Percentiles rank a stretch among this genome's conserved stretches.
phyloP scores from a whole-genome alignment of 2,888 invertebrate species.

The Orchesella flavescens region DNA sequence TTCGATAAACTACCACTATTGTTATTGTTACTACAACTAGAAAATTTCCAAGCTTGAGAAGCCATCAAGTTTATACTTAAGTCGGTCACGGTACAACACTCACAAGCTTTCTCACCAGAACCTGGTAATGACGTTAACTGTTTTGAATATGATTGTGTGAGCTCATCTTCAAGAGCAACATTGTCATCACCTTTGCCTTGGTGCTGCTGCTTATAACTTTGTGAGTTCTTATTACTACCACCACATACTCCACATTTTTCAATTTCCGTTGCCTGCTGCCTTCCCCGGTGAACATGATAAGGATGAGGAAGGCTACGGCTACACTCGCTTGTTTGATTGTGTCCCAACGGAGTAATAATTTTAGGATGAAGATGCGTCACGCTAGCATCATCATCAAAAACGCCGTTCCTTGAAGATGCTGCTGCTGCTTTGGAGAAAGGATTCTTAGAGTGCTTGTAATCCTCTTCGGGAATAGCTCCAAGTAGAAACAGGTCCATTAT shows the following conservation, averaged over 20 bases:
- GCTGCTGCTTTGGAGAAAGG: too few species aligned
- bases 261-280: neutral
- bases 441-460: neutral
- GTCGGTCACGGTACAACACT: conserved; percentile 18
- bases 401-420: neutral
- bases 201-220: neutral
- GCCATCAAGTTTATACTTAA: neutral
- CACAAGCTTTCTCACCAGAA: neutral
- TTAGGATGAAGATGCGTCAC: conserved; percentile 15
- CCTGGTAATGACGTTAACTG: neutral
- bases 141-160: too few species aligned
- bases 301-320: too few species aligned
- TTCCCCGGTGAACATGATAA: too few species aligned
- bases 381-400: neutral
- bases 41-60: neutral
- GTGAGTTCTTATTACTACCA: neutral
- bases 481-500: neutral
- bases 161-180: too few species aligned
- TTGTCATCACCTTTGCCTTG: neutral
- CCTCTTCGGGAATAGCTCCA: neutral
- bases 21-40: neutral
- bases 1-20: neutral
- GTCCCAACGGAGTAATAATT: conserved; percentile 24
- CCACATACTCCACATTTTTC: neutral
- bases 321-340: neutral